Evolutionary conservation across 1,140 invertebrate species (phyloP).

Genomic region (Ctenoplectra terminalis): DNA sequence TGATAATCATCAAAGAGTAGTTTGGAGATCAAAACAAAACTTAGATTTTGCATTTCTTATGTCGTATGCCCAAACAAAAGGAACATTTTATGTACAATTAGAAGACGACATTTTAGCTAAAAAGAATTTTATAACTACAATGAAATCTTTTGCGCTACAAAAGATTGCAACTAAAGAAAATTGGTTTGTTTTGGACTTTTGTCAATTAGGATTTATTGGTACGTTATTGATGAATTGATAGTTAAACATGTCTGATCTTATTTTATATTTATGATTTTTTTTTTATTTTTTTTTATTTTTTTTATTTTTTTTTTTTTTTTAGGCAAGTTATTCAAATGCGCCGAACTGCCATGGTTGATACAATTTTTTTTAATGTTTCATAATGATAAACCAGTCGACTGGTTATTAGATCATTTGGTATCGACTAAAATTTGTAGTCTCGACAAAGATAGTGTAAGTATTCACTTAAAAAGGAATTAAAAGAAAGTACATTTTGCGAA

Average conservation of each 20-base stretch:
- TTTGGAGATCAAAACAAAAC: conserved; percentile 98
- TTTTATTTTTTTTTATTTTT: too few relatives aligned
- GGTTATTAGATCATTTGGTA: conserved; percentile 96
- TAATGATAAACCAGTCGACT: conserved; percentile 98
- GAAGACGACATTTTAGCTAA: conserved; percentile 98
- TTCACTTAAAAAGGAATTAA: conserved; percentile 17
- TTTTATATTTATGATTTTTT: conserved; percentile 14
- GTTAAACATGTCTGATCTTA: background rate
- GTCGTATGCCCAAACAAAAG: conserved; percentile 94
- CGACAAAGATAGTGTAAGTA: conserved; percentile 90
- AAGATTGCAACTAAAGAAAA: conserved; percentile 89
- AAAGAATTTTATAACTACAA: conserved; percentile 91
- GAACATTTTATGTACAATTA: conserved; percentile 93
- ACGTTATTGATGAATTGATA: conserved; percentile 49
- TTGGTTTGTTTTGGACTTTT: conserved; percentile 98
- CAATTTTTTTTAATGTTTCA: conserved; percentile 98
- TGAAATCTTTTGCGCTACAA: conserved; percentile 94
- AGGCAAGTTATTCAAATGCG: conserved; percentile 97
- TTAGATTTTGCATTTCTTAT: conserved; percentile 97
- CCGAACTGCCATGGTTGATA: conserved; percentile 93
- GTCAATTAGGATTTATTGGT: conserved; percentile 96
- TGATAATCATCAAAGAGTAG: conserved; percentile 93
- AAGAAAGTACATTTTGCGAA: conserved; percentile 1
- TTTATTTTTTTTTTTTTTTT: too few relatives aligned
- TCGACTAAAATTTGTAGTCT: conserved; percentile 95